Evolutionary conservation across 2,797 vertebrate genomes (phyloP).

Genomic region (Acrossocheilus fasciatus): DNA sequence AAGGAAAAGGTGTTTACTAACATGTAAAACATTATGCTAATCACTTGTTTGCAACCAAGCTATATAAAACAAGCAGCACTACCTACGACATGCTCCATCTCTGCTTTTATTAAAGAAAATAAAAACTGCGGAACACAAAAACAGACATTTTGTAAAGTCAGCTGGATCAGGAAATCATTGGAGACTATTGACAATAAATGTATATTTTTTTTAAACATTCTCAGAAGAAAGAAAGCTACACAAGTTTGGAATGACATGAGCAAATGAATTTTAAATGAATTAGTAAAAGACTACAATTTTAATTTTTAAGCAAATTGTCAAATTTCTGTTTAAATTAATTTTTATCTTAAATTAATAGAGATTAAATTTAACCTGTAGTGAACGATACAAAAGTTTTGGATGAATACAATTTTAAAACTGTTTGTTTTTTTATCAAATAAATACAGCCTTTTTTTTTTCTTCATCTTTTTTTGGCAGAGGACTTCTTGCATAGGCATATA

Average conservation of each 20-base stretch:
- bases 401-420: background rate
- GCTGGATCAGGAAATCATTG: background rate
- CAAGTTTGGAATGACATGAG: background rate
- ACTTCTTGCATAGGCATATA: background rate
- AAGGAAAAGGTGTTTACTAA: slow-evolving; percentile 40
- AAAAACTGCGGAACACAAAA: background rate
- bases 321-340: background rate
- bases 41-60: slow-evolving; percentile 5
- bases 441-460: background rate
- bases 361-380: background rate
- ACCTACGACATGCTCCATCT: background rate
- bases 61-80: background rate
- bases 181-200: background rate
- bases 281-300: background rate
- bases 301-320: background rate
- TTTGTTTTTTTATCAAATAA: background rate
- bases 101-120: background rate
- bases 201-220: too few species aligned
- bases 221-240: background rate
- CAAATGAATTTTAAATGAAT: background rate
- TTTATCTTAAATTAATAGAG: too few species aligned
- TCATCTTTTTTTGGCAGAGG: background rate
- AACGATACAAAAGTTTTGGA: background rate
- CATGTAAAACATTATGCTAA: slow-evolving; percentile 41
- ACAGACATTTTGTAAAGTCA: background rate